A percentile compares a stretch with the other conserved stretches of the same genome.
Conservation (phyloP, 2,797 vertebrate genomes). For the Manis crassicaudata region DNA sequence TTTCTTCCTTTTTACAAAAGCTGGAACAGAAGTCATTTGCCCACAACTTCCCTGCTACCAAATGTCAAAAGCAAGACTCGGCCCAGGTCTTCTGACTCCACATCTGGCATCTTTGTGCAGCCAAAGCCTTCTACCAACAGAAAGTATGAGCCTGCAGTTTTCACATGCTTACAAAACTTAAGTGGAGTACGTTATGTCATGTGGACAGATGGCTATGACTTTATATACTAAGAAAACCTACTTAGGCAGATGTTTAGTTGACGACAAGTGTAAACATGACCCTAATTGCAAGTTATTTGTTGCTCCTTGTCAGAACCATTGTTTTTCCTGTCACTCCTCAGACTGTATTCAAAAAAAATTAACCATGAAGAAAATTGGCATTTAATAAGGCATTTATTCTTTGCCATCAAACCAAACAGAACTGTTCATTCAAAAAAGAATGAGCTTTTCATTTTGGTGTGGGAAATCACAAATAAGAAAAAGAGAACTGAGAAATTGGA, state of each 20-base stretch:
- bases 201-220: slow-evolving; percentile 67
- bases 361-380: slow-evolving; percentile 55
- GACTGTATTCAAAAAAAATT: not conserved
- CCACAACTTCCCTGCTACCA: not conserved
- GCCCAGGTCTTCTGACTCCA: not conserved
- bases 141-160: not conserved
- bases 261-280: slow-evolving; percentile 62
- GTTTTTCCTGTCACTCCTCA: slow-evolving; percentile 44
- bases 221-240: slow-evolving; percentile 52
- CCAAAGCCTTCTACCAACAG: not conserved
- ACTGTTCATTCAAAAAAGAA: slow-evolving; percentile 41
- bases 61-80: not conserved
- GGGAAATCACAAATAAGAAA: slow-evolving; percentile 20
- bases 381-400: slow-evolving; percentile 33
- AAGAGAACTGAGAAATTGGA: not conserved
- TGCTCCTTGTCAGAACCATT: slow-evolving; percentile 55
- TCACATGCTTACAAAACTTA: not conserved
- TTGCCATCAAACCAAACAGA: slow-evolving; percentile 19
- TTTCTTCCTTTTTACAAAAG: not conserved
- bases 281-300: slow-evolving; percentile 57
- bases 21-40: not conserved
- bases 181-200: not conserved
- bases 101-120: not conserved
- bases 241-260: slow-evolving; percentile 62
- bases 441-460: not conserved